These are phyloP conservation scores for Aythya baeri DNA, from an alignment of 2,113 vertebrate genomes.

Conservation along the genomic window DNA sequence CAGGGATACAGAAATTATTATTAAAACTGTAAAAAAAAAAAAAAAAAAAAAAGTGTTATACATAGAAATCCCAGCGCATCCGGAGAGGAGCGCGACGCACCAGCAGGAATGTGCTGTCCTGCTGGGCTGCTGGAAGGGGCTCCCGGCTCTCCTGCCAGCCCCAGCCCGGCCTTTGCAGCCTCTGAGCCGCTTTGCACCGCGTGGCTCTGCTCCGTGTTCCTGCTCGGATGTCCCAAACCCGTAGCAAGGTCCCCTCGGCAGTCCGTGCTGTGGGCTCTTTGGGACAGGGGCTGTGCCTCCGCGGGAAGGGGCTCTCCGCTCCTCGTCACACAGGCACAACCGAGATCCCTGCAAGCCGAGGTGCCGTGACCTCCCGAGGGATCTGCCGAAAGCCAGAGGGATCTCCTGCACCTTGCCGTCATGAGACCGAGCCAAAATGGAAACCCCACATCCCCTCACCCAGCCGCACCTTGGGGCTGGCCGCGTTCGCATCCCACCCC, in stretches of 20 bases:
- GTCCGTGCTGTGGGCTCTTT: neutral
- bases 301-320: neutral
- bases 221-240: neutral
- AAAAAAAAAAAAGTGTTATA: neutral
- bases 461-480: rapidly evolving
- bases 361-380: neutral
- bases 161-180: neutral
- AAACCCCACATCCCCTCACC: neutral
- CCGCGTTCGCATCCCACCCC: neutral
- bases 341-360: neutral
- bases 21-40: neutral
- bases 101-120: neutral
- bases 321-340: neutral
- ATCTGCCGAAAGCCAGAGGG: neutral
- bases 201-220: neutral
- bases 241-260: neutral
- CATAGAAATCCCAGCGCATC: neutral
- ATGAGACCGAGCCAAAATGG: neutral
- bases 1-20: neutral
- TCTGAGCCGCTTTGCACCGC: neutral
- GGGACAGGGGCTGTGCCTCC: neutral
- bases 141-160: neutral
- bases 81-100: neutral
- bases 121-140: rapidly evolving
- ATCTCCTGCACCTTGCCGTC: neutral